Evolutionary conservation across 2,888 invertebrate genomes (phyloP).

Genomic region (Oscheius sp.): DNA sequence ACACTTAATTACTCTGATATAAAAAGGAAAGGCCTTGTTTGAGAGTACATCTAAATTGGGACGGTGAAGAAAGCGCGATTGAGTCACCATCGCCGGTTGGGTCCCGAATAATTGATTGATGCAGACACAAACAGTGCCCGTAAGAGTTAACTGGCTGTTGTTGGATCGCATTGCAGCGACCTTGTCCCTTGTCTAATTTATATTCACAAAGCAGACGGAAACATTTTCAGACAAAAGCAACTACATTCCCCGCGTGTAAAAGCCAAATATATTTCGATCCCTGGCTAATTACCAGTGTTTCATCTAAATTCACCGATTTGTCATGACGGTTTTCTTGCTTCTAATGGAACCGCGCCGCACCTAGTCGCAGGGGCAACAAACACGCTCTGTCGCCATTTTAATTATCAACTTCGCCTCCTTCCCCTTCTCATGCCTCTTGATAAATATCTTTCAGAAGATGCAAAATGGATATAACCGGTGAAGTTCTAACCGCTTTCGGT

Average conservation of each 20-base stretch:
- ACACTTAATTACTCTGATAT: too few relatives aligned
- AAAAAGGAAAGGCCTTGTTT: too few relatives aligned
- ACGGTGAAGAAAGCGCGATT: constrained; percentile 2
- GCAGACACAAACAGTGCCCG: constrained; percentile 21
- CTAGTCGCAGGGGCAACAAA: background rate
- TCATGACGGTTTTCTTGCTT: background rate
- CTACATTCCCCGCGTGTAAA: too few relatives aligned
- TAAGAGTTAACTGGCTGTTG: constrained; percentile 5
- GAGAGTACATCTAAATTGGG: constrained; percentile 2
- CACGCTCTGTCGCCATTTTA: constrained; percentile 1
- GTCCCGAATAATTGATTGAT: constrained; percentile 29
- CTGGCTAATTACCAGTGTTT: background rate
- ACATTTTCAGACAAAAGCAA: too few relatives aligned
- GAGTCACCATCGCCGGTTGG: constrained; percentile 23
- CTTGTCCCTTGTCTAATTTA: too few relatives aligned
- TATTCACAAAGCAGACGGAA: too few relatives aligned
- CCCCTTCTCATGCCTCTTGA: background rate
- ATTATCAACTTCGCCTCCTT: background rate
- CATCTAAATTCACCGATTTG: background rate
- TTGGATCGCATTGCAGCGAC: background rate
- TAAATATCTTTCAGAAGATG: constrained; percentile 22
- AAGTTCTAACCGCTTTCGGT: constrained; percentile 32
- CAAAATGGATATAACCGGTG: constrained; percentile 43
- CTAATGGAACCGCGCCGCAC: constrained; percentile 27
- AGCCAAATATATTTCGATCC: too few relatives aligned